A percentile compares a stretch with the other conserved stretches of the same genome.
Conservation (phyloP, 2,797 vertebrate species). For the Poecile montanus region DNA sequence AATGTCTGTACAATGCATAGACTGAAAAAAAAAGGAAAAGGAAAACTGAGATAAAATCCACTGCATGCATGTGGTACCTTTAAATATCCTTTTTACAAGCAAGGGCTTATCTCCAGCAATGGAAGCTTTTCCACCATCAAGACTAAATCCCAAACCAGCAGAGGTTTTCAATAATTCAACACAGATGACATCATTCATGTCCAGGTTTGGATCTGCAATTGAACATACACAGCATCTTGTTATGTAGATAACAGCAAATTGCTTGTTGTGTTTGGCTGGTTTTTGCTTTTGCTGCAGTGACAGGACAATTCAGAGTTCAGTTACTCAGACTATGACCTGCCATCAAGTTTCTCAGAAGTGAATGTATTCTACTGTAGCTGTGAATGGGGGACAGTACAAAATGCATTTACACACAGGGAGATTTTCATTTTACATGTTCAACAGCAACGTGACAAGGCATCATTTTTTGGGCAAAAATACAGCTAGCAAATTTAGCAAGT, state of each 20-base stretch:
- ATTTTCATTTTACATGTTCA: neutral
- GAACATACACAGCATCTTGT: neutral
- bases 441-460: neutral
- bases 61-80: conserved; percentile 77
- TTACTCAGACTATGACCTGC: neutral
- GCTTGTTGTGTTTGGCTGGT: neutral
- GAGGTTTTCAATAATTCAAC: conserved; percentile 90
- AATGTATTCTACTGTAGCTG: neutral
- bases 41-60: neutral
- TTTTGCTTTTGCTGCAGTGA: neutral
- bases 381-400: neutral
- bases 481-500: neutral
- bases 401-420: neutral
- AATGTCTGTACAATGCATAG: neutral
- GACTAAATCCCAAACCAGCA: conserved; percentile 90
- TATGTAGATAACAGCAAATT: neutral
- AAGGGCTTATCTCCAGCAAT: conserved; percentile 86
- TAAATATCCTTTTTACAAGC: conserved; percentile 88
- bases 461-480: neutral
- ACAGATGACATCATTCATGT: conserved; percentile 76
- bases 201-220: conserved; percentile 74
- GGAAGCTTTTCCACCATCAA: conserved; percentile 89
- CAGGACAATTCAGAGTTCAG: neutral
- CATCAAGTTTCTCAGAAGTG: neutral
- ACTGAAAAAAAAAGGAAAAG: neutral